A percentile compares a stretch with the other conserved stretches of the same genome.
Conservation (phyloP, 2,888 invertebrate species). For the Beris morrisii region DNA sequence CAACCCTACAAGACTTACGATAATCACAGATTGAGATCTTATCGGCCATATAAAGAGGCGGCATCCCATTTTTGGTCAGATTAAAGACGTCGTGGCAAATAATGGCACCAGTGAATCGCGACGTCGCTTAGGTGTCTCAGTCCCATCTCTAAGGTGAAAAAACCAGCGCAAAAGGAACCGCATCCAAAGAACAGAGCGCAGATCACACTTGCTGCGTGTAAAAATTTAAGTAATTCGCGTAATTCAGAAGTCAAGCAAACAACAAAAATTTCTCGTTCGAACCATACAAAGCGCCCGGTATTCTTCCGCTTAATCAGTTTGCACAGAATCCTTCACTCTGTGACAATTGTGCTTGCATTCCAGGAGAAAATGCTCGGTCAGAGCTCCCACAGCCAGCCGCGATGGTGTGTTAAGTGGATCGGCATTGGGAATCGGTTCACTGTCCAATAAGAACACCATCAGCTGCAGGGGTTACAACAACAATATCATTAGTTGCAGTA, state of each 20-base stretch:
- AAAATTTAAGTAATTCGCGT: conserved; percentile 39
- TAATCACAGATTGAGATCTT: conserved; percentile 31
- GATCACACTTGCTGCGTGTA: conserved; percentile 36
- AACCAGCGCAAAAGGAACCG: not conserved
- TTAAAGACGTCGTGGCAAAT: conserved; percentile 12
- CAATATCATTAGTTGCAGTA: conserved; percentile 7
- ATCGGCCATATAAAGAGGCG: conserved; percentile 20
- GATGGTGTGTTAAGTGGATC: not conserved
- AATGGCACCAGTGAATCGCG: too few relatives aligned
- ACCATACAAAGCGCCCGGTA: not conserved
- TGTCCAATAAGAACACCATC: not conserved
- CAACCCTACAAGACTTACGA: conserved; percentile 13
- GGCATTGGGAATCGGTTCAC: not conserved
- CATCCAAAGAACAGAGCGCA: not conserved
- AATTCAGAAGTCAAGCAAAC: conserved; percentile 29
- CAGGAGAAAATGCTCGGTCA: conserved; percentile 1
- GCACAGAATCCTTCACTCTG: conserved; percentile 8
- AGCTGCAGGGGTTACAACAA: not conserved
- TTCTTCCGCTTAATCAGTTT: not conserved
- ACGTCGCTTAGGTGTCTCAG: too few relatives aligned
- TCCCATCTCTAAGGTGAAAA: too few relatives aligned
- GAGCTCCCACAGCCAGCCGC: not conserved
- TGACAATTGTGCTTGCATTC: conserved; percentile 14
- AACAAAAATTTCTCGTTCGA: not conserved
- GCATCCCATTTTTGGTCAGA: conserved; percentile 25